Percentiles rank a stretch among this genome's conserved stretches.
Conservation (phyloP, 2,797 vertebrate species). For the Lutjanus campechanus region DNA sequence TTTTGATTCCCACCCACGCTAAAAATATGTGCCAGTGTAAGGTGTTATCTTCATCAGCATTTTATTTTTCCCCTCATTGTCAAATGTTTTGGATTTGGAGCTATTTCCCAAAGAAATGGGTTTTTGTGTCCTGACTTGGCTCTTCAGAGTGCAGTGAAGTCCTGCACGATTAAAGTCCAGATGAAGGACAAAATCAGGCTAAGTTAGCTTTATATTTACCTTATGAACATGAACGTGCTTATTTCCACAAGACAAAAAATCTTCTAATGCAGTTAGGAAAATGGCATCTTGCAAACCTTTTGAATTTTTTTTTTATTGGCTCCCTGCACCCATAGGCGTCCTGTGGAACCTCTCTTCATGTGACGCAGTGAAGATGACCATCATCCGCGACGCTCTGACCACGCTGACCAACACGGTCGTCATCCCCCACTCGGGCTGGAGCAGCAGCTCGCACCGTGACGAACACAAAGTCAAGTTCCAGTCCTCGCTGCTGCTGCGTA, state of each 20-base stretch:
- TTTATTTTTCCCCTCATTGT: neutral
- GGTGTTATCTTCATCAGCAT: neutral
- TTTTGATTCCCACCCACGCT: constrained; percentile 10
- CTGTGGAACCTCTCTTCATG: constrained; percentile 99
- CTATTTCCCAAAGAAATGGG: too few relatives aligned
- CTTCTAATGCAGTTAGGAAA: neutral
- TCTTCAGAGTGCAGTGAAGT: too few relatives aligned
- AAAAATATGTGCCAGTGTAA: neutral
- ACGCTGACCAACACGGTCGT: constrained; percentile 95
- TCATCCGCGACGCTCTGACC: constrained; percentile 93
- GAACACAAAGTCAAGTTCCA: constrained; percentile 97
- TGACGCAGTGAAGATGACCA: constrained; percentile 98
- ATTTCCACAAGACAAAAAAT: neutral
- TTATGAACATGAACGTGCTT: too few relatives aligned
- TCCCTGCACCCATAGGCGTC: constrained; percentile 86
- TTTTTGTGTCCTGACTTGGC: too few relatives aligned
- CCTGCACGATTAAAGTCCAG: too few relatives aligned
- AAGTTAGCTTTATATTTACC: too few relatives aligned
- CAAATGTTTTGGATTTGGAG: neutral
- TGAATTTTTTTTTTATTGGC: neutral
- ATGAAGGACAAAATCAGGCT: too few relatives aligned
- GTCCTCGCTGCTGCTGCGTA: constrained; percentile 94
- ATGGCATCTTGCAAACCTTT: neutral
- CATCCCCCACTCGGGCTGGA: constrained; percentile 97
- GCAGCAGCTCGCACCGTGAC: constrained; percentile 92